These are phyloP conservation scores for Andricus grossulariae DNA, from an alignment of 1,140 invertebrate genomes.

Conservation along the genomic window DNA sequence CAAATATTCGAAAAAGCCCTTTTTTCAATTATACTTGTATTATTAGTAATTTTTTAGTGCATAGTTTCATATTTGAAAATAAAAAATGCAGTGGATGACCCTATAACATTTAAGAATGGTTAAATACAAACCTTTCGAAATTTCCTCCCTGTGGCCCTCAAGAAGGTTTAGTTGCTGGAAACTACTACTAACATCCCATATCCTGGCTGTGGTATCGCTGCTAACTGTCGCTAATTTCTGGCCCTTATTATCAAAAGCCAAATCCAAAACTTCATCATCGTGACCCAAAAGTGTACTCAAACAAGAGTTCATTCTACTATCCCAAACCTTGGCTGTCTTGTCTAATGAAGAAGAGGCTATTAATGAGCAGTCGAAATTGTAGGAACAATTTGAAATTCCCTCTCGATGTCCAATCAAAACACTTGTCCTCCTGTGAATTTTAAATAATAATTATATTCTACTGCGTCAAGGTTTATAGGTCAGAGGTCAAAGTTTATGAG, in stretches of 20 bases:
- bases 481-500: no score
- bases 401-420: conserved; percentile 82
- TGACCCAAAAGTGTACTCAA: conserved; percentile 81
- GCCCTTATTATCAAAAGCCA: conserved; percentile 84
- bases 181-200: conserved; percentile 80
- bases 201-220: conserved; percentile 82
- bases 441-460: no score
- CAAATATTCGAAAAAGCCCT: no score
- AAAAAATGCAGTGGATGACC: no score
- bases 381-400: conserved; percentile 85
- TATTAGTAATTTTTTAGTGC: no score
- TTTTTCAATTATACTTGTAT: no score
- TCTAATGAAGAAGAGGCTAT: conserved; percentile 86
- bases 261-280: conserved; percentile 86
- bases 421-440: conserved; percentile 76
- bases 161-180: conserved; percentile 80
- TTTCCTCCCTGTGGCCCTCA: conserved; percentile 84
- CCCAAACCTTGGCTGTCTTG: conserved; percentile 86
- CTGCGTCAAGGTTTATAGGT: no score
- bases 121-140: conserved; percentile 79
- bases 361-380: conserved; percentile 83
- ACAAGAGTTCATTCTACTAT: conserved; percentile 78
- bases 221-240: conserved; percentile 83
- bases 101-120: not conserved
- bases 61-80: no score